Evolutionary conservation across 2,113 vertebrate species (phyloP).

Genomic region (Carlito syrichta): DNA sequence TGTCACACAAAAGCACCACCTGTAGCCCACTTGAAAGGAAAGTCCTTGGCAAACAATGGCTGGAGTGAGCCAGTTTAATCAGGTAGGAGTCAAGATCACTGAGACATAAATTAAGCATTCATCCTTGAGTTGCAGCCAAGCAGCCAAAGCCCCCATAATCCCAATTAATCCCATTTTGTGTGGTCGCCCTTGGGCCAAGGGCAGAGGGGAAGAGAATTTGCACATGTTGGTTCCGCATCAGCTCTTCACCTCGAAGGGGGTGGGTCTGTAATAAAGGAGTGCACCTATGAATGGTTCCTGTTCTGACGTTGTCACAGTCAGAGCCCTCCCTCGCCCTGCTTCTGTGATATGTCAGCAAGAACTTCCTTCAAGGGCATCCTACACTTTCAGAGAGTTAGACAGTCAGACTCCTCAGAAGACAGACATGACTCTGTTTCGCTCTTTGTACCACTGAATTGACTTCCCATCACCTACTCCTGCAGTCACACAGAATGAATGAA

Average conservation of each 20-base stretch:
- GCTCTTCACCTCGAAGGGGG: constrained; percentile 68
- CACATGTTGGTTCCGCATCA: constrained; percentile 68
- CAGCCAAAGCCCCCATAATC: constrained; percentile 78
- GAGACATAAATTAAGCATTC: constrained; percentile 79
- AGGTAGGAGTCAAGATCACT: constrained; percentile 73
- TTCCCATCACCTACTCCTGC: not conserved
- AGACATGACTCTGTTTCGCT: not conserved
- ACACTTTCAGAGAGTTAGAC: not conserved
- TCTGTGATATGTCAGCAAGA: constrained; percentile 49
- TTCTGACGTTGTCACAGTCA: not conserved
- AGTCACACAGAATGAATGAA: not conserved
- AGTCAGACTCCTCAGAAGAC: not conserved
- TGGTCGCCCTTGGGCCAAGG: constrained; percentile 71
- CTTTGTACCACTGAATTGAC: not conserved
- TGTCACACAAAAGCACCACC: constrained; percentile 65
- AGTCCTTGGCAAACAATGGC: constrained; percentile 76
- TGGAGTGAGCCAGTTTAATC: constrained; percentile 69
- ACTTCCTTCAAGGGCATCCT: constrained; percentile 66
- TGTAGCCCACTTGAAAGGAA: constrained; percentile 67
- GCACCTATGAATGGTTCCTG: constrained; percentile 3
- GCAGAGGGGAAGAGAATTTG: constrained; percentile 65
- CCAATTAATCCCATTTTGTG: constrained; percentile 79
- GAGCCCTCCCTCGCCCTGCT: not conserved
- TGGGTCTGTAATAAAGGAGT: constrained; percentile 63
- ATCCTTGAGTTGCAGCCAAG: constrained; percentile 78